Base-by-base conservation (phyloP, 2,113 vertebrate species). In the Chionis minor region DNA sequence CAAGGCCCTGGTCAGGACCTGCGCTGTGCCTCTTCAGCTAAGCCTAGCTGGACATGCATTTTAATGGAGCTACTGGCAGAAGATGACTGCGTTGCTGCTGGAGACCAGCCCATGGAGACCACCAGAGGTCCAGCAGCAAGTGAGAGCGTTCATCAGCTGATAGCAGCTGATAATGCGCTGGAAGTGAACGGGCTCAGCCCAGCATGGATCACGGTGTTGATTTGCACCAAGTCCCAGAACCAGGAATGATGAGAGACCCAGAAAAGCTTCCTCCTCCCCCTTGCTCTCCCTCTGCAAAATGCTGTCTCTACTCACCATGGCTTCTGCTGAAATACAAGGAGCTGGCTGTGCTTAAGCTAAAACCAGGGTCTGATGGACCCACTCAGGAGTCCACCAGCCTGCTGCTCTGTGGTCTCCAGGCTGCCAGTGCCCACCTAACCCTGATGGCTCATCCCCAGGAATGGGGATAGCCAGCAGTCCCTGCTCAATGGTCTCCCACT, bases 121-220 rank as follows among this genome's bases (percentile, higher is more conserved):
- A 63, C 58, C 6, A 3, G 72, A 55, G n/a, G 6, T 38, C 51
- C 1, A 3, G 40, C 72, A 77, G 35, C 0, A 0, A 63, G 32
- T n/a, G 19, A 59, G 35, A 80, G n/a, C 1, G 2, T 38, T 33
- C 14, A 4, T 82, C 73, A 70, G 35, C 38, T 49, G 54, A 26
- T 4, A 61, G 66, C 2, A 3, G 30, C 75, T 5, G 9, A 9
- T 49, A 59, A 10, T 0, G 0, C 4, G 1, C 81, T 52, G 26
- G 47, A 74, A 74, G 30, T 55, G 49, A 62, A 65, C 44, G 14
- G 9, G 54, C 52, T 45, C 19, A 52, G 32, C 72, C 56, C 58
- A 58, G 27, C 47, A 44, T 0, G 0, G n/a, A 32, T 59, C 14
- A 22, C 8, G 22, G 16, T 65, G 17, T 28, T 86, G 75, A 47